Conservation (phyloP, 2,113 vertebrate genomes). For the Aplodontia rufa region DNA sequence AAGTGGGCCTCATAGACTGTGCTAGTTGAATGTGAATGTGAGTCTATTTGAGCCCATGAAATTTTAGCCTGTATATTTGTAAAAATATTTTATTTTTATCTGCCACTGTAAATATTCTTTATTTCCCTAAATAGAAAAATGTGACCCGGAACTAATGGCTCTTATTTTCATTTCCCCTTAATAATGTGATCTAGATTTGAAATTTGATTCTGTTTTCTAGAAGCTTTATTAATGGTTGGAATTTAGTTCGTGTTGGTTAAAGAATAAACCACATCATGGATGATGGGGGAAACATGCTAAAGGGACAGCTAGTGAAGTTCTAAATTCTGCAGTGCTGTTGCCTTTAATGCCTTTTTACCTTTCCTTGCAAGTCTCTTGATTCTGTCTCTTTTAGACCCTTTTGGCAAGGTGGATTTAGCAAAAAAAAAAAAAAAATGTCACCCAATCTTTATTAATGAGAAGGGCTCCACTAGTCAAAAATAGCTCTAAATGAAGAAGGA, state of each 20-base stretch:
- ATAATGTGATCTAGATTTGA: not conserved
- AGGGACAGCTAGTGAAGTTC: not conserved
- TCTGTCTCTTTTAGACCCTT: constrained; percentile 13
- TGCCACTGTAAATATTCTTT: constrained; percentile 7
- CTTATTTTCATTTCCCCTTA: not conserved
- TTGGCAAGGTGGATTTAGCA: not conserved
- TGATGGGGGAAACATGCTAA: not conserved
- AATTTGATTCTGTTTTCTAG: not conserved
- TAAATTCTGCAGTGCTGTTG: not conserved
- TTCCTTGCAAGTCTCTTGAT: not conserved
- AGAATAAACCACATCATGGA: not conserved
- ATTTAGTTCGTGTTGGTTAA: not conserved
- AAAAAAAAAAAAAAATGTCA: not conserved
- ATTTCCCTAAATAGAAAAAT: constrained; percentile 23
- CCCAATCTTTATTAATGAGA: not conserved
- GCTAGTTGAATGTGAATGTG: not conserved
- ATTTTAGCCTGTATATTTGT: not conserved
- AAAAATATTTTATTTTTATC: constrained; percentile 12
- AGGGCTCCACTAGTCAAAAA: not conserved
- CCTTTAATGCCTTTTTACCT: not conserved
- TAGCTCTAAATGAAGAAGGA: not conserved
- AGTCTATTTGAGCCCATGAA: not conserved
- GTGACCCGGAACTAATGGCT: not conserved
- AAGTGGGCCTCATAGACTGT: not conserved
- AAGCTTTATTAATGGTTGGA: not conserved